Evolutionary conservation across 2,797 vertebrate species (phyloP), one percentile per base, ranked within the genome.

Genomic region (Argya squamiceps): DNA sequence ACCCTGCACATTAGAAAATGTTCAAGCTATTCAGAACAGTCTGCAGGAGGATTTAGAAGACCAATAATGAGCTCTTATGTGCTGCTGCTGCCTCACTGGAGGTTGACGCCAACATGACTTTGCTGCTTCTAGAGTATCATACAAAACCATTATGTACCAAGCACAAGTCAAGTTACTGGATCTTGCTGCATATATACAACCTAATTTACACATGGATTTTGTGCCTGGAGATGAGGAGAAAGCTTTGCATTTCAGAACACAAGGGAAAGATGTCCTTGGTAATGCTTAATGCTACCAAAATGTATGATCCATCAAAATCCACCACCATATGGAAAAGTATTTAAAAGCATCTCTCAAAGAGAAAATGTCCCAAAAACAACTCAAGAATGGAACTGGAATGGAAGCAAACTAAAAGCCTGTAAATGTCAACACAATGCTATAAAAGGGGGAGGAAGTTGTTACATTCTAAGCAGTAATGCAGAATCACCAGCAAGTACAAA

Each of bases 1-100:
- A 58, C n/a, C 44, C 52, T 56, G 81, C 16, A 43, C 56, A 80
- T 52, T 47, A 53, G n/a, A 88, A 77, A 75, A 81, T 36, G 88
- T 44, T 78, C 32, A 50, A 79, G 50, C 44, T 94, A 86, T 81
- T 80, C 74, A 86, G 65, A 88, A 68, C 32, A 79, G 91, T 21
- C 83, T 63, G 36, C 39, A 92, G 82, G 62, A 95, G 27, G 84
- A 89, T 81, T 96, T 26, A 88, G 39, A 78, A 81, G 70, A 84
- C 69, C 13, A 52, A n/a, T 83, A 87, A 83, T 14, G 58, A 91
- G 46, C 43, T 89, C 39, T 70, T 53, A 77, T 1, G 11, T 11
- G 24, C 56, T 88, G 63, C 70, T 79, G 63, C 71, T 87, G 49
- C 3, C 2, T 56, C 52, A 58, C 53, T 76, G 65, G 78, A 70